Conservation (phyloP, 2,113 vertebrate genomes). For the Megaptera novaeangliae region DNA sequence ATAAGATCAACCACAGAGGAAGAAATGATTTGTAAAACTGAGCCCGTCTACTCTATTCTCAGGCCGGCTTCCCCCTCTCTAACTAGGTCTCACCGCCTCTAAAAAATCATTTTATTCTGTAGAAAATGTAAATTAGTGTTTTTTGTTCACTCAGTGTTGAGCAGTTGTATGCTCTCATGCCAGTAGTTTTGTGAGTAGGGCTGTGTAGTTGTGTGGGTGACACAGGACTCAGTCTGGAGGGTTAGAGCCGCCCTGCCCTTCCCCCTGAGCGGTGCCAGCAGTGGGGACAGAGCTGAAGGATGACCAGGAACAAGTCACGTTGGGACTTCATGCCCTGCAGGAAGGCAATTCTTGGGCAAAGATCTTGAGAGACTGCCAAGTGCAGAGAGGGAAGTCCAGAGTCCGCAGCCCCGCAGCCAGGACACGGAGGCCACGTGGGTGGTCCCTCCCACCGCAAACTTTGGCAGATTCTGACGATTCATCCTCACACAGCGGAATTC, state of each 20-base stretch:
- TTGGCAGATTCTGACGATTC: constrained; percentile 10
- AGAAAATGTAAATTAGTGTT: neutral
- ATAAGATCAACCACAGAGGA: neutral
- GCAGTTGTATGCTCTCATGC: neutral
- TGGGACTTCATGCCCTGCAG: neutral
- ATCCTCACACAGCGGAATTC: neutral
- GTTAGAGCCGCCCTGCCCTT: neutral
- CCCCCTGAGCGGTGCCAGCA: neutral
- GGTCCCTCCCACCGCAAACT: neutral
- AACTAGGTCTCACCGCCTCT: neutral
- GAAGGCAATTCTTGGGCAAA: neutral
- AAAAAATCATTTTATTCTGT: neutral
- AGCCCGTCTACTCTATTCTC: neutral
- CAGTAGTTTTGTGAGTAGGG: neutral
- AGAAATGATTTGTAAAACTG: neutral
- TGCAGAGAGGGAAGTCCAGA: neutral
- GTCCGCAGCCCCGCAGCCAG: neutral
- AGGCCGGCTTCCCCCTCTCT: neutral
- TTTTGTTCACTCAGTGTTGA: neutral
- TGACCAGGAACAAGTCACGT: neutral
- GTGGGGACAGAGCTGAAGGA: neutral
- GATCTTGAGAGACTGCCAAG: neutral
- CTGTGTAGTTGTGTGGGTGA: neutral
- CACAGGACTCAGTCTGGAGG: neutral
- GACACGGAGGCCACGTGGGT: neutral